Evolutionary conservation across 2,888 invertebrate species (phyloP).

Genomic region (Julus scanicus): DNA sequence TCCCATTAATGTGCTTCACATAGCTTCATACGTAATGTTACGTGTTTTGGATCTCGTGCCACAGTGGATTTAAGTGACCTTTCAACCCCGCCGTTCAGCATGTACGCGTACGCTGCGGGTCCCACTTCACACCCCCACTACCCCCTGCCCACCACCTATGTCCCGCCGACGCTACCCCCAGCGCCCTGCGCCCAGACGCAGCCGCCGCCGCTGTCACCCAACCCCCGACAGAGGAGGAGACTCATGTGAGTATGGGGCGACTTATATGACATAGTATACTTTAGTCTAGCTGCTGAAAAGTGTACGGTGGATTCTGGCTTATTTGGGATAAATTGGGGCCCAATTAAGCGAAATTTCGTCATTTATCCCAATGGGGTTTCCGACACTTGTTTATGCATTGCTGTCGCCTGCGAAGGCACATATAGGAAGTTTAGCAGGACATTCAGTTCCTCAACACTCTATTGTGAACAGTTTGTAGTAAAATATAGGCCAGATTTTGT

Average conservation of each 20-base stretch:
- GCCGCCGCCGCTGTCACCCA: constrained; percentile 47
- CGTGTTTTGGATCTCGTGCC: neutral
- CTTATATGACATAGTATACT: too few relatives aligned
- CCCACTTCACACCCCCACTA: constrained; percentile 41
- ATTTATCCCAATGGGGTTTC: too few relatives aligned
- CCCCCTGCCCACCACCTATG: constrained; percentile 48
- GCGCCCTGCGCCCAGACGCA: constrained; percentile 16
- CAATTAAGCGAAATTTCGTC: too few relatives aligned
- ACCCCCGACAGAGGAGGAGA: constrained; percentile 46
- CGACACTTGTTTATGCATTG: too few relatives aligned
- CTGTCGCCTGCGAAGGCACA: too few relatives aligned
- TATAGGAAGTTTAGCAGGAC: too few relatives aligned
- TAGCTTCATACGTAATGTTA: neutral
- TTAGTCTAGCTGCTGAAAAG: too few relatives aligned
- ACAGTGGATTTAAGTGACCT: constrained; percentile 46
- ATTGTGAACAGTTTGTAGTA: too few relatives aligned
- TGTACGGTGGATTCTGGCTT: too few relatives aligned
- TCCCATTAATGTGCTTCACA: neutral
- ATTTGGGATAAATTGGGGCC: too few relatives aligned
- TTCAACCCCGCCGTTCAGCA: constrained; percentile 15
- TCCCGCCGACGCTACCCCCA: constrained; percentile 38
- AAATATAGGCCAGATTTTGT: too few relatives aligned
- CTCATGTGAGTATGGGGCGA: constrained; percentile 37
- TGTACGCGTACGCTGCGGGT: constrained; percentile 49
- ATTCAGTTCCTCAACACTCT: too few relatives aligned